Evolutionary conservation across 2,113 vertebrate species (phyloP), one percentile per base, ranked within the genome.

Genomic region (Scopus umbretta): DNA sequence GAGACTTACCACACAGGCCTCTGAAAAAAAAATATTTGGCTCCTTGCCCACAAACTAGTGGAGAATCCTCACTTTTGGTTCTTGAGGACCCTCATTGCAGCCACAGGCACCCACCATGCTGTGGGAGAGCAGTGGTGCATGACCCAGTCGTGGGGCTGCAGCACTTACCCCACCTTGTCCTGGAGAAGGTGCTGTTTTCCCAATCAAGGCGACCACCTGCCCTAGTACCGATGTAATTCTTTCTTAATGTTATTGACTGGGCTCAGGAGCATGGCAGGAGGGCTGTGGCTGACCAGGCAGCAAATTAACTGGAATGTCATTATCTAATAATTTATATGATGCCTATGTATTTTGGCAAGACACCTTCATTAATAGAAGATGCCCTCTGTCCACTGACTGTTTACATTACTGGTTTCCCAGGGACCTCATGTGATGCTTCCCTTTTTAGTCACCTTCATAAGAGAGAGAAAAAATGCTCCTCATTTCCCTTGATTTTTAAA

Each of bases 251-350:
- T 68, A 21, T 65, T 74, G 78, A 42, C 79, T 68, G 38, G 45
- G 73, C 78, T 82, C 52, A 42, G 91, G 76, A 95, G 87, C 67
- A 4, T 83, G 87, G 84, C 76, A 74, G 89, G 67, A 87, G 90
- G 23, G 71, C 62, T 86, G 90, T 65, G 87, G 88, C 87, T 88
- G 89, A 90, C 55, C 91, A 93, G 91, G 63, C 89, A 91, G 87
- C 78, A 96, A 92, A 94, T 96, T 90, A 95, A 66, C 71, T 92
- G 81, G 49, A 94, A 90, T 96, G 81, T 93, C 92, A 93, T 96
- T 94, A 94, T 36, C 75, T 53, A 85, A 86, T 90, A 80, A 95
- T 93, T 92, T 76, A 90, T 70, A 53, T 26, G 90, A 88, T 66
- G 79, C 74, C 59, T 70, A 34, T 90, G 55, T 87, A 47, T 84